phyloP scores from a whole-genome alignment of 2,113 vertebrate species.

The Plestiodon gilberti region DNA sequence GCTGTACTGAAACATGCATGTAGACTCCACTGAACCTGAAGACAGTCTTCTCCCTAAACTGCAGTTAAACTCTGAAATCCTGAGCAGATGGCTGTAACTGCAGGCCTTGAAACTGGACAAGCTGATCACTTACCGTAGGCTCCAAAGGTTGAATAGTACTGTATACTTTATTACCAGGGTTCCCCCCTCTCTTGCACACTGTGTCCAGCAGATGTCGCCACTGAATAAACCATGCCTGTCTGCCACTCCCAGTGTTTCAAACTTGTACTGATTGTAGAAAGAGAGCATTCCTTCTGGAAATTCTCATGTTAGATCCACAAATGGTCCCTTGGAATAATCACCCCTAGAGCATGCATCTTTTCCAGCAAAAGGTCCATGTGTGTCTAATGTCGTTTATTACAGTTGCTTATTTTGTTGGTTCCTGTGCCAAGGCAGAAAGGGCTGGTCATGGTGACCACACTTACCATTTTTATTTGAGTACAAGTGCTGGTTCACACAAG shows the following conservation, averaged over 20 bases:
- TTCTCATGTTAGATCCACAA: neutral
- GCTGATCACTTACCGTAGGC: neutral
- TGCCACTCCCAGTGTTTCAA: accelerated
- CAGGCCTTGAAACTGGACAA: neutral
- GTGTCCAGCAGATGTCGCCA: slow-evolving; percentile 63
- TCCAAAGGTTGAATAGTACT: neutral
- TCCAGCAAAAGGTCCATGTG: neutral
- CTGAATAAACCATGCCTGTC: neutral
- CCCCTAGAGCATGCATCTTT: neutral
- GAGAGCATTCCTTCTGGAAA: accelerated
- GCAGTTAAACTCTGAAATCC: neutral
- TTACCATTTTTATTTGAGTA: neutral
- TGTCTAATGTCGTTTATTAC: neutral
- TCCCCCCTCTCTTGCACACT: neutral
- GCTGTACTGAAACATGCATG: neutral
- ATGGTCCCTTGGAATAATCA: too few species aligned
- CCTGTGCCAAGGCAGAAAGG: neutral
- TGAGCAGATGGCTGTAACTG: neutral
- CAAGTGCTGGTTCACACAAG: neutral
- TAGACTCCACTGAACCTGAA: neutral
- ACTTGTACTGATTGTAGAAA: accelerated
- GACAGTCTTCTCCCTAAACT: neutral
- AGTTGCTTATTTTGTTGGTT: neutral
- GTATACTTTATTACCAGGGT: neutral
- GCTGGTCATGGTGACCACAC: too few species aligned